These are phyloP conservation scores for Toxotes chatareus DNA, from an alignment of 2,113 vertebrate species.

Conservation along the genomic window DNA sequence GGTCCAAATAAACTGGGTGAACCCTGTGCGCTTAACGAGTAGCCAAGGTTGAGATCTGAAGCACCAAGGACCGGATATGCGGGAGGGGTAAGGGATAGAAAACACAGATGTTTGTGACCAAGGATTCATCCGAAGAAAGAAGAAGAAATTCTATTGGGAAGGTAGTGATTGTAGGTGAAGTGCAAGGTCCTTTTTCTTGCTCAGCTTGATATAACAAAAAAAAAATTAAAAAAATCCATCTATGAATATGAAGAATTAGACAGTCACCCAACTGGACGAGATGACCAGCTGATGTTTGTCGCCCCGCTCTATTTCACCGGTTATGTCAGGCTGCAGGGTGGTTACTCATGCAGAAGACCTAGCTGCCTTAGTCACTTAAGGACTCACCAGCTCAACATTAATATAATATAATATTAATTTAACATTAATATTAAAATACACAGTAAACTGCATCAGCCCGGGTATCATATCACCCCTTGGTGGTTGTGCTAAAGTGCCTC, in stretches of 20 bases:
- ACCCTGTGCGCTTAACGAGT: slow-evolving; percentile 34
- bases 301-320: slow-evolving; percentile 42
- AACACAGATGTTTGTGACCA: slow-evolving; percentile 22
- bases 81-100: slow-evolving; percentile 20
- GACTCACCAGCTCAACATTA: slow-evolving; percentile 35
- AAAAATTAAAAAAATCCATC: background rate
- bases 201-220: background rate
- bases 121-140: slow-evolving; percentile 14
- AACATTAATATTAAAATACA: slow-evolving; percentile 59
- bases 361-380: slow-evolving; percentile 37
- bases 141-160: slow-evolving; percentile 7
- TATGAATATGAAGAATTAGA: slow-evolving; percentile 36
- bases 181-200: slow-evolving; percentile 36
- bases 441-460: slow-evolving; percentile 34
- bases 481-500: slow-evolving; percentile 29
- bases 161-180: slow-evolving; percentile 7
- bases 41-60: slow-evolving; percentile 59
- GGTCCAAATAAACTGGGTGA: slow-evolving; percentile 43
- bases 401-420: slow-evolving; percentile 61
- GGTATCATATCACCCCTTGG: slow-evolving; percentile 23
- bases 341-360: slow-evolving; percentile 56
- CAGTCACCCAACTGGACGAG: slow-evolving; percentile 20
- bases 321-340: slow-evolving; percentile 36
- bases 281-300: slow-evolving; percentile 35
- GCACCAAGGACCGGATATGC: slow-evolving; percentile 34